Evolutionary conservation across 2,797 vertebrate species (phyloP), one percentile per base, ranked within the genome.

Genomic region (Danionella dracula): DNA sequence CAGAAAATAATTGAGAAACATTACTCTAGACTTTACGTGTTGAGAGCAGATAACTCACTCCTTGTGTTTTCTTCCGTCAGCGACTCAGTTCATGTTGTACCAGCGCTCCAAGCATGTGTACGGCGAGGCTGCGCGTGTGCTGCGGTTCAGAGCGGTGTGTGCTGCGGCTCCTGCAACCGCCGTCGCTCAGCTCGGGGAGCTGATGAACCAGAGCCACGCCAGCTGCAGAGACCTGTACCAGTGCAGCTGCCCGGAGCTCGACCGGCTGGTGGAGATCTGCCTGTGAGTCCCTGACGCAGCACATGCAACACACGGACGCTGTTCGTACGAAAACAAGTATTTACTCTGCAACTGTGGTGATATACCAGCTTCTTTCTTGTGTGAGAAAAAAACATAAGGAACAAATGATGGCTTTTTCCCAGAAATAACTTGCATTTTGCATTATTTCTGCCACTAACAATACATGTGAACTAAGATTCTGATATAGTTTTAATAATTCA

Each of bases 201-300:
- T 98, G 66, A 98, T 99, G 96, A 94, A 93, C 82, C 90, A 91
- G 85, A 99, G 97, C 84, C 91, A 98, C 17, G 75, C 80, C 32
- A 98, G 96, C 90, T 99, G 96, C 88, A 90, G 85, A 78, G 92
- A 97, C 79, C 80, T 97, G 82, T 97, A 93, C 0, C 94, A 99
- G 69, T 98, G 95, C 87, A 99, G 96, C 92, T 97, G 96, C 79
- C 82, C 89, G 1, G 92, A 97, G 70, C 88, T 99, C 82, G 93
- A 99, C 86, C 90, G 88, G 64, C 91, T 99, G 85, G 95, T 96
- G 73, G 85, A 94, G 82, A 89, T 91, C 82, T 98, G 95, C 75
- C 88, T 92, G 95, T 99, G 87, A 94, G 92, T 88, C 66, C 23
- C 23, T 11, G 13, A 49, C 29, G 32, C 32, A 35, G 8, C 8